Base-by-base conservation (phyloP, 2,888 invertebrate genomes). In the Ypsolopha sequella region DNA sequence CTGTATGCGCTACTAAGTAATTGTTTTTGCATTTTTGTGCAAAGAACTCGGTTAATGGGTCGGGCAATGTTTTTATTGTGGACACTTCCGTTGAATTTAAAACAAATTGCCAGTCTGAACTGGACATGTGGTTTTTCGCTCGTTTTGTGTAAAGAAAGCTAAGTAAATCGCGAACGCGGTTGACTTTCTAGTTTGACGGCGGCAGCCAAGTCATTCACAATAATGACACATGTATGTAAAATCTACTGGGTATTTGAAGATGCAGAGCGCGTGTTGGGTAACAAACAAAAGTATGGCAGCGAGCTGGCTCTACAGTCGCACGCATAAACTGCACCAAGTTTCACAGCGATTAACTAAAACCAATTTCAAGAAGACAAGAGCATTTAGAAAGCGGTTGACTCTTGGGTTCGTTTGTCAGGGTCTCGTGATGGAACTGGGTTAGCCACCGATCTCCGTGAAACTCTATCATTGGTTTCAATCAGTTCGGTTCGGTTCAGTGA, bases 31-130 rank as follows among this genome's bases (percentile, higher is more conserved):
- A 47, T 11, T 36, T 46, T 24, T 64, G 62, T 62, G 60, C 56
- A 58, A 60, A 59, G 61, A 70, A 67, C 64, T 73, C 69, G 70
- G 70, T 60, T 76, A 73, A 60, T 63, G 60, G 73, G 73, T 73
- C 72, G 63, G 33, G 45, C 45, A n/a, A 24, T 24, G 45, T 45
- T 45, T 34, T 45, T 45, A 45, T 45, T 43, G 33, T 24, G 2
- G 24, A 24, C 24, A 24, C 24, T 24, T 24, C 24, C 24, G 24
- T 24, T 33, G 10, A 45, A 33, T 9, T 34, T 24, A 10, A 45
- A 33, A 36, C 47, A 36, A 47, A 47, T 47, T 47, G 47, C 10
- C 24, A 24, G 24, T 24, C 11, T 46, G 34, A 35, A 24, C 14
- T 43, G 35, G 36, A 45, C 34, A 10, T 45, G 11, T 48, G 13